A percentile compares a stretch with the other conserved stretches of the same genome.
Conservation (phyloP, 2,797 vertebrate genomes). For the Peromyscus nudipes region DNA sequence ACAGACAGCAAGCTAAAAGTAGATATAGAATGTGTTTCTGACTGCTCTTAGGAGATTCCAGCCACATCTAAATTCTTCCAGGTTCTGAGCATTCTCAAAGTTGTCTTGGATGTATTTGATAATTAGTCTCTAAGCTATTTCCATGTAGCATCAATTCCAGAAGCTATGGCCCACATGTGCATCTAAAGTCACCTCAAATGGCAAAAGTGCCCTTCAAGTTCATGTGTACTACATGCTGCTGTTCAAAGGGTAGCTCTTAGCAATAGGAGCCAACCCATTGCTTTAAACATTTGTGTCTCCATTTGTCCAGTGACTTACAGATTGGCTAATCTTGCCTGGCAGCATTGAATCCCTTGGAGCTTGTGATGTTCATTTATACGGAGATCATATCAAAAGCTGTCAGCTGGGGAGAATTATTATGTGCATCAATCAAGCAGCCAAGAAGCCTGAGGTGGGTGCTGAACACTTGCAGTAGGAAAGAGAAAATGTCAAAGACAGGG, state of each 20-base stretch:
- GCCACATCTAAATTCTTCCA: background rate
- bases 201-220: background rate
- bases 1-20: background rate
- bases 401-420: background rate
- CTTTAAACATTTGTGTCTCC: background rate
- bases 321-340: background rate
- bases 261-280: background rate
- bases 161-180: background rate
- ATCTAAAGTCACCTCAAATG: background rate
- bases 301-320: background rate
- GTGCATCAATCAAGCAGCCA: background rate
- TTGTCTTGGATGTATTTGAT: background rate
- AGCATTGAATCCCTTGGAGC: background rate
- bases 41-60: background rate
- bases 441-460: fast-evolving
- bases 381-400: background rate
- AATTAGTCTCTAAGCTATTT: background rate
- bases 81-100: background rate
- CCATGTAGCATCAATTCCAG: background rate
- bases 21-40: background rate
- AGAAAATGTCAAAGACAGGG: background rate
- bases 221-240: fast-evolving
- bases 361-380: background rate
- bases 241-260: too few species aligned
- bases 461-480: background rate